Base-by-base conservation (phyloP, 2,888 invertebrate genomes). In the Drosophila paucipuncta region DNA sequence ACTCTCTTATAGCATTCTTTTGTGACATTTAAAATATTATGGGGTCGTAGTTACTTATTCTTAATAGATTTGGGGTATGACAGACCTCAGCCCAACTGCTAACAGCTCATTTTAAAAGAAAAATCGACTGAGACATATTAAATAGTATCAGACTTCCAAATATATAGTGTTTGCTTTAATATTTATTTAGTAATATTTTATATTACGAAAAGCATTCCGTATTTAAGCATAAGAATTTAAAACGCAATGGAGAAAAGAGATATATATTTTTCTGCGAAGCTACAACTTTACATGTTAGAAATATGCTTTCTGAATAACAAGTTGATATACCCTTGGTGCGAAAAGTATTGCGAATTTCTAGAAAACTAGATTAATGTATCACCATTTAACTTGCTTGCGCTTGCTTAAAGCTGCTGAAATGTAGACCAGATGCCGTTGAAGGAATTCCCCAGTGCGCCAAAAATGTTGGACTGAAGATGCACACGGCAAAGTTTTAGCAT, bases 401-500 rank as follows among this genome's bases (percentile, higher is more conserved):
- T 41, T 52, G 18, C 39, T 57, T 71, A 16, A 52, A 57, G 37
- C 47, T 57, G 54, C 43, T 55, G 39, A 50, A 62, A 49, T 35
- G 53, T 25, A 47, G 41, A 25, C 54, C 58, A 50, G 10, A n/a
- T 43, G 31, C 33, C 49, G 31, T 25, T 25, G 7, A 57, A 47
- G 59, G 31, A 11, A 53, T 31, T 37, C 31, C 9, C 16, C 16
- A 58, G 58, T 41, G 10, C 16, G 28, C 58, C 16, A 6, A 37
- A 59, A 22, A 35, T 55, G 7, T 13, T 28, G 28, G 3, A 25
- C 18, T 9, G 31, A 11, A 35, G 41, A 37, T 66, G 55, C 33
- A 31, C 22, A n/a, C 31, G 60, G 18, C 22, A 58, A 80, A 80
- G 64, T 81, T 78, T 77, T 71, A 31, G 64, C 33, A 83, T 66